Evolutionary conservation across 1,140 invertebrate genomes (phyloP), one percentile per base, ranked within the genome.

Genomic region (Psilanteris sp.): DNA sequence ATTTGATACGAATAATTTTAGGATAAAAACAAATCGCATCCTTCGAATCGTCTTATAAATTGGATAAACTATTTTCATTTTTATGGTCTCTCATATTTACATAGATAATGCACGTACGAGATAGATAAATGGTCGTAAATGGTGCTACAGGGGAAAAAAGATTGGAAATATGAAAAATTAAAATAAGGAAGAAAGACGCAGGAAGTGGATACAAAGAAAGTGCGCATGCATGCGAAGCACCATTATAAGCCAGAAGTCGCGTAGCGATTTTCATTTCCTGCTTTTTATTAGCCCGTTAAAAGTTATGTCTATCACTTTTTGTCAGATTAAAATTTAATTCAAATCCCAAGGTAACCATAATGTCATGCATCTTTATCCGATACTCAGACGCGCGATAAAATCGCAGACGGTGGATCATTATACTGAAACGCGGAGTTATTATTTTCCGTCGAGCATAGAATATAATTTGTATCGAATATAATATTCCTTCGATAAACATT

Each of bases 301-400:
- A 84, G 82, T 85, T 84, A 85, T 80, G 81, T 68, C 71, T 52
- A 78, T 77, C 77, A 70, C 82, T 84, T 84, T 84, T 83, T 79
- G 78, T 79, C 80, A 81, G 81, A 84, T 85, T 85, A 84, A 84
- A 83, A 80, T 85, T 85, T 83, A 79, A 83, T 78, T 81, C 80
- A 66, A 73, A 73, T 73, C 59, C 70, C 70, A n/a, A 7, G 61
- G 16, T 59, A 59, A 59, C 43, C 59, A 41, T 73, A 64, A 57
- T 73, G 50, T 59, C 70, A 37, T 73, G 44, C 52, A 54, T 66
- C 59, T 66, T 73, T 73, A 73, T 66, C 54, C 57, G 41, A 66
- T 67, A 57, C 54, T 66, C 61, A 62, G 54, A 67, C 27, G 46
- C 16, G 22, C 46, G 61, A 74, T 66, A 74, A 66, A 74, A 74